Evolutionary conservation across 2,797 vertebrate genomes (phyloP), one percentile per base, ranked within the genome.

Genomic region (Alectoris magna): DNA sequence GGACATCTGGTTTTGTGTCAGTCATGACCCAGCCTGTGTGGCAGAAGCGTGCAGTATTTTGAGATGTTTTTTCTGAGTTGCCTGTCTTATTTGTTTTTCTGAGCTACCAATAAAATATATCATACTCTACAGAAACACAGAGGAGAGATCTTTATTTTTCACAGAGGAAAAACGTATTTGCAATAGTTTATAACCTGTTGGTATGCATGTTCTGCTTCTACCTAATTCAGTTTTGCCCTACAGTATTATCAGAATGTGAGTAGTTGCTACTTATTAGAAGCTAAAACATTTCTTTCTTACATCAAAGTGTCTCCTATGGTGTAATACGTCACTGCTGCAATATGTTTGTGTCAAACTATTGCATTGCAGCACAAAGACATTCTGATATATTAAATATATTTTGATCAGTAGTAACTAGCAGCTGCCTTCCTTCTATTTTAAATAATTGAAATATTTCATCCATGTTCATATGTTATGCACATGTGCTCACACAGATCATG

Each of bases 371-470:
- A 91, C 92, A 94, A 73, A 75, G 53, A 64, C 84, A 71, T 92
- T 93, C 92, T 91, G 69, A 87, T 74, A 81, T 91, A 62, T 79
- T 81, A 89, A 94, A 93, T 87, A 82, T 60, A 84, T 92, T 91
- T 85, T 81, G 44, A 81, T 91, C 59, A 34, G 49, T 87, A 85
- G 62, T 86, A 85, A 78, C 72, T 75, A 89, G 55, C 91, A 96
- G 91, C 92, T 93, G 89, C 92, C 73, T 93, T 95, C 92, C 73
- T 89, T 91, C 92, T 93, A 95, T 96, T 96, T 89, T 62, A 96
- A 94, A 75, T 80, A 87, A 93, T 78, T 92, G 90, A 78, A 87
- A 80, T 88, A 74, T 92, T 96, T 93, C 31, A 64, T 44, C 84
- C 56, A 81, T 87, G 38, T 60, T 93, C 75, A 74, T 84, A 60